Evolutionary conservation across 2,113 vertebrate genomes (phyloP).

Genomic region (Noturus placidus): DNA sequence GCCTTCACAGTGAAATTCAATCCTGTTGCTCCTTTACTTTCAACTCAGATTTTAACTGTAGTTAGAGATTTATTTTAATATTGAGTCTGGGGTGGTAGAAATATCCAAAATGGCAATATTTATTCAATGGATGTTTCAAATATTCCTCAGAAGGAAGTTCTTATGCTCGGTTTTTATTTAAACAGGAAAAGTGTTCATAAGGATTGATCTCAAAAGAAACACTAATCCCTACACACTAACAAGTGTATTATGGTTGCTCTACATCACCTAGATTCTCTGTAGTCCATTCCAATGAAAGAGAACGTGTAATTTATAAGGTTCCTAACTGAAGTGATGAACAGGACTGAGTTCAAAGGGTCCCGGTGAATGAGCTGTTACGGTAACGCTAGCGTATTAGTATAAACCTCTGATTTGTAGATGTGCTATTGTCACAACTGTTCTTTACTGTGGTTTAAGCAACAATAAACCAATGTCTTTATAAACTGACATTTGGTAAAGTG

Average conservation of each 20-base stretch:
- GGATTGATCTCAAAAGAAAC: neutral
- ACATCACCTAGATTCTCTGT: neutral
- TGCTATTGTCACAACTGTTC: neutral
- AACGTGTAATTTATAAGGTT: neutral
- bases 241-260: neutral
- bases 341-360: neutral
- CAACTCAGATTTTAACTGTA: neutral
- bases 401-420: constrained; percentile 1
- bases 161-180: neutral
- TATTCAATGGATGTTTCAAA: neutral
- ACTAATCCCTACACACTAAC: neutral
- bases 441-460: neutral
- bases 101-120: neutral
- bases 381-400: neutral
- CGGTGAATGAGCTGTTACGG: neutral
- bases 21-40: neutral
- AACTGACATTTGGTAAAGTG: neutral
- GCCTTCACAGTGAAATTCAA: neutral
- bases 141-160: neutral
- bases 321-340: neutral
- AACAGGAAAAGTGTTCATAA: neutral
- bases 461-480: neutral
- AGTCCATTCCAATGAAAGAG: neutral
- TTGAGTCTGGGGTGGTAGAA: neutral
- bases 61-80: neutral